Evolutionary conservation across 2,113 vertebrate species (phyloP), one percentile per base, ranked within the genome.

Genomic region (Anoura caudifer): DNA sequence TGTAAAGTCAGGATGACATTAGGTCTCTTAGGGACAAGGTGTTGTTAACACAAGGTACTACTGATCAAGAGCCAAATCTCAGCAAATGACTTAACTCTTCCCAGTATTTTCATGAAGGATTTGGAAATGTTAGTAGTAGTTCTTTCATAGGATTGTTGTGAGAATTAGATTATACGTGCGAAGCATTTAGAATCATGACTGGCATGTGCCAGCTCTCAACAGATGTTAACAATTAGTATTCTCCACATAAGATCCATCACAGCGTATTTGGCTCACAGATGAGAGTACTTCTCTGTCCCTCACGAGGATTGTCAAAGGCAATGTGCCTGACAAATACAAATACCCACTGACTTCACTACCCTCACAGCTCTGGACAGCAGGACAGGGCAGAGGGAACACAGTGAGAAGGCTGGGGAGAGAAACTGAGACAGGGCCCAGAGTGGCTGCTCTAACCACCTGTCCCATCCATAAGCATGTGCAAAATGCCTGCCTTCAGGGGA

Each of bases 11-110:
- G 87, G 28, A 52, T 36, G 61, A 36, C 17, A 47, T 16, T 26
- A 54, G 36, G 69, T 56, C 67, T 86, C 89, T 86, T 12, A 36
- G 61, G 69, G 77, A 95, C 9, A 56, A 83, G 19, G 19, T 45
- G 17, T 36, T 52, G 22, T 41, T 50, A 88, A 50, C 47, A 92
- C 8, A 61, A 61, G 26, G 22, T 28, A 61, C 26, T 17, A 36
- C 17, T 16, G 11, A 47, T 22, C 22, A 50, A 38, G n/a, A 88
- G 86, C 50, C 52, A 73, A 20, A 45, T 22, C 19, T 43, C 47
- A 67, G 61, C 72, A 77, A 80, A 86, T 67, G 38, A 79, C 67
- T 47, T 67, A 36, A 77, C n/a, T 85, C 31, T 81, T 36, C 50
- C 45, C 52, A 22, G 63, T 50, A 84, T 50, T n/a, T 24, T 87